Base-by-base conservation (phyloP, 2,888 invertebrate genomes). In the Athalia rosae region DNA sequence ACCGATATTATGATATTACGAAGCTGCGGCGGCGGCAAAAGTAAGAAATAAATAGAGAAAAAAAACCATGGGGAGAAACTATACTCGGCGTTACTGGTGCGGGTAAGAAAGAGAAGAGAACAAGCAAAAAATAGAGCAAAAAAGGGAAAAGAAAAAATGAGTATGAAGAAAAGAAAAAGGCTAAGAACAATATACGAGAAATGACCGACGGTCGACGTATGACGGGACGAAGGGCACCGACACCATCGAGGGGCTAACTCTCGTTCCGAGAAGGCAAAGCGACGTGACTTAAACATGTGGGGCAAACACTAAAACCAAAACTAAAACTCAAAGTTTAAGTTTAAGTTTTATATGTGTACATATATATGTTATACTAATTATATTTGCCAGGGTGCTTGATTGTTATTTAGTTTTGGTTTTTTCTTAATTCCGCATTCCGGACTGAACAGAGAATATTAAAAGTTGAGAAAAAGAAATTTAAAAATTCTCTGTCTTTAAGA, bases 151-250 rank as follows among this genome's bases (percentile, higher is more conserved):
- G n/a, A n/a, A n/a, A 28, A 28, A 28, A 28, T 28, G 28, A 28
- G 28, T 28, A 2, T 2, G 28, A 28, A 28, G 41, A 15, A 15
- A 7, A 58, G 56, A 8, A 11, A 48, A 48, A 66, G 48, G 64
- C 45, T 6, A 76, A 76, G 66, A 78, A 80, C 81, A 82, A 82
- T 82, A 28, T 28, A 76, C 81, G 76, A 80, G 71, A 81, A 79
- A 76, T 78, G 79, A 79, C 81, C 81, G 78, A 76, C 77, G 78
- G 74, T 45, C 74, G 61, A 74, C 74, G 73, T 47, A 11, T 47
- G 73, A 74, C 59, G 45, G 59, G 28, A 28, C 28, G 28, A 28
- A 28, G 28, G 28, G 28, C 28, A 28, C 28, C 28, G 28, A 28
- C 28, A 28, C 28, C 28, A 28, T 28, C 28, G 28, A 28, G 28